Percentiles rank a stretch among this genome's conserved stretches.
phyloP scores from a whole-genome alignment of 2,113 vertebrate genomes.

The Ciconia stormi region DNA sequence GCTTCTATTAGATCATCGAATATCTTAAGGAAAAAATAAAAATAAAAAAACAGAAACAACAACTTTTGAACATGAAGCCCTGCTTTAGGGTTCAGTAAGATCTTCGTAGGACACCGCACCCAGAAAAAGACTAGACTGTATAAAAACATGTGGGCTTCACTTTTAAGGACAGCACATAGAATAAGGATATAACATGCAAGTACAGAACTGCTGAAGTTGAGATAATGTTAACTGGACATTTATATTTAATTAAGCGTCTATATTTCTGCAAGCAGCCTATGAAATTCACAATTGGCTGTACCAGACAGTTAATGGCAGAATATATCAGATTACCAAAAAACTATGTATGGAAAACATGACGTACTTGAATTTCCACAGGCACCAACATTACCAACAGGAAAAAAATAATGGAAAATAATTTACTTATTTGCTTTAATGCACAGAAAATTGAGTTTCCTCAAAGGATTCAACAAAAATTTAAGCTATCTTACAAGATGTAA shows the following conservation, averaged over 20 bases:
- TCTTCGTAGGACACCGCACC: not conserved
- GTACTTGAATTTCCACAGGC: not conserved
- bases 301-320: not conserved
- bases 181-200: not conserved
- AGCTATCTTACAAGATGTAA: not conserved
- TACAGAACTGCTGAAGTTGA: not conserved
- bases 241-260: not conserved
- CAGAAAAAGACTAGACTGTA: not conserved
- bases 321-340: not conserved
- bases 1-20: not conserved
- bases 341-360: accelerated
- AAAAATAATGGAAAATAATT: not conserved
- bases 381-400: not conserved
- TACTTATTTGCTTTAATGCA: not conserved
- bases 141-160: not conserved
- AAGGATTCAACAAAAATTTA: not conserved
- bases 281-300: not conserved
- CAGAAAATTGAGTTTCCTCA: not conserved
- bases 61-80: not conserved
- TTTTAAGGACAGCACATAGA: not conserved
- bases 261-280: not conserved
- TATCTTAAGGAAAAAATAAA: not conserved
- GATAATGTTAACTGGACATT: not conserved
- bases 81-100: not conserved
- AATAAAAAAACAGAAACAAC: too few relatives aligned